These are phyloP conservation scores for Megalops atlanticus DNA, from an alignment of 2,113 vertebrate genomes.

Conservation along the genomic window DNA sequence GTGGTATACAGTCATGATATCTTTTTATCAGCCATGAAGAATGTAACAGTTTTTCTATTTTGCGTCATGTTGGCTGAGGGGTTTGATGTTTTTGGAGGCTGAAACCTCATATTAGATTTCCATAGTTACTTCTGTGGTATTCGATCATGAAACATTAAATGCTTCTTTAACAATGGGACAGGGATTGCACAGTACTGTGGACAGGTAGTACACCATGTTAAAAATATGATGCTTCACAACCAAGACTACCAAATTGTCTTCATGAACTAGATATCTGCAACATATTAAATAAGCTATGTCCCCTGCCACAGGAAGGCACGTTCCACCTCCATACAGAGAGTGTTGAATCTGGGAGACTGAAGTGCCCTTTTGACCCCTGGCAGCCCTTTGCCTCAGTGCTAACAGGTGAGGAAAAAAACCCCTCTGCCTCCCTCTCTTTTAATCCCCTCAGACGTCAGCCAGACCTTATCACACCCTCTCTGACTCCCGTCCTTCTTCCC, in stretches of 20 bases:
- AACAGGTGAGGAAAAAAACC: conserved; percentile 80
- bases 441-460: not conserved
- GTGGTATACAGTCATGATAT: not conserved
- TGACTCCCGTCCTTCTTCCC: not conserved
- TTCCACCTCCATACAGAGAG: conserved; percentile 81
- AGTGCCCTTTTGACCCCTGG: conserved; percentile 93
- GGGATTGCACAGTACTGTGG: too few relatives aligned
- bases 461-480: not conserved
- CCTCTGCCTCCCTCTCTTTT: not conserved
- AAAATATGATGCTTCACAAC: too few relatives aligned
- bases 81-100: too few relatives aligned
- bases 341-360: conserved; percentile 89
- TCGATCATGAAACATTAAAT: too few relatives aligned
- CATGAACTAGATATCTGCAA: too few relatives aligned
- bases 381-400: conserved; percentile 93
- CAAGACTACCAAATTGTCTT: too few relatives aligned
- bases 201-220: too few relatives aligned
- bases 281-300: conserved; percentile 39
- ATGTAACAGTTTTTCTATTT: not conserved
- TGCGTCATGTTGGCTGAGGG: not conserved
- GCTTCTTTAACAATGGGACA: too few relatives aligned
- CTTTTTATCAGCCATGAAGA: not conserved
- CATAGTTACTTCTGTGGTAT: too few relatives aligned
- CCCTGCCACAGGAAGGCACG: conserved; percentile 66
- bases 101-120: too few relatives aligned